Conservation (phyloP, 2,888 invertebrate genomes). For the Lochmaea capreae region DNA sequence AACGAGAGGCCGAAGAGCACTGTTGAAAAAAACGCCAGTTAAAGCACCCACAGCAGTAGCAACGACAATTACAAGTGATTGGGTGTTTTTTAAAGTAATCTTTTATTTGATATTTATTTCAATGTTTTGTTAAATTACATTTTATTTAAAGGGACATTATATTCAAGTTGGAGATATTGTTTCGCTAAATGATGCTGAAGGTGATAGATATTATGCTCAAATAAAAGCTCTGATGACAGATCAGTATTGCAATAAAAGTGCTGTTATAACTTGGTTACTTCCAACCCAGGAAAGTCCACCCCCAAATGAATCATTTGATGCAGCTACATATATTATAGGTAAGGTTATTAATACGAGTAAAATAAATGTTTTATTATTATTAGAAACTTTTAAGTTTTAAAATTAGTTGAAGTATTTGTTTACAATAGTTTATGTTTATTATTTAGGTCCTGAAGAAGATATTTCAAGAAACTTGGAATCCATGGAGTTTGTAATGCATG, state of each 20-base stretch:
- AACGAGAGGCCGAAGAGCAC: slow-evolving; percentile 80
- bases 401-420: too few relatives aligned
- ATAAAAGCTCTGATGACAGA: slow-evolving; percentile 90
- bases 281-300: slow-evolving; percentile 86
- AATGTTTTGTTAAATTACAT: background rate
- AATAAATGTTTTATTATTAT: too few relatives aligned
- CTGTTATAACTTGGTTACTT: slow-evolving; percentile 90
- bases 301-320: slow-evolving; percentile 84
- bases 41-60: slow-evolving; percentile 86
- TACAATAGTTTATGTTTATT: background rate
- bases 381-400: too few relatives aligned
- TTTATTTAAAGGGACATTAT: slow-evolving; percentile 73
- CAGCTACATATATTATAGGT: slow-evolving; percentile 91
- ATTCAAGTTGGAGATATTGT: slow-evolving; percentile 93
- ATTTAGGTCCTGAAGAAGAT: slow-evolving; percentile 88
- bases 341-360: slow-evolving; percentile 32
- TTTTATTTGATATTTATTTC: background rate
- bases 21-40: slow-evolving; percentile 83
- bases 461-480: slow-evolving; percentile 85
- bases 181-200: slow-evolving; percentile 81
- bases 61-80: slow-evolving; percentile 83
- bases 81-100: slow-evolving; percentile 78
- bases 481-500: slow-evolving; percentile 94
- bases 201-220: slow-evolving; percentile 88
- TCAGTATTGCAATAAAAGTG: slow-evolving; percentile 93